These are phyloP conservation scores for Ranitomeya variabilis DNA, from an alignment of 2,113 vertebrate species.

Conservation along the genomic window DNA sequence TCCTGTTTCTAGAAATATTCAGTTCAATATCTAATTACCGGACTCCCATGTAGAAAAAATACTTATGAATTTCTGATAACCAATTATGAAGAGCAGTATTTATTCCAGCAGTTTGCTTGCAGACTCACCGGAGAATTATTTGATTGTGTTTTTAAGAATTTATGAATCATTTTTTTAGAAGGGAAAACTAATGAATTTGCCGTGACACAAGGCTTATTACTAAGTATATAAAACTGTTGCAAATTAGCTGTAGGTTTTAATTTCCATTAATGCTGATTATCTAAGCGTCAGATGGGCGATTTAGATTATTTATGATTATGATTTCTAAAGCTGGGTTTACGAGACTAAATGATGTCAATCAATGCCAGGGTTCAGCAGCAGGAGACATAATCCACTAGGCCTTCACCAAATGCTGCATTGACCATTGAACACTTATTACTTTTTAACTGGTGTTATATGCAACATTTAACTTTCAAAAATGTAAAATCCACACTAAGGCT, in stretches of 20 bases:
- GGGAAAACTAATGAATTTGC: conserved; percentile 2
- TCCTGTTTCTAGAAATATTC: conserved; percentile 22
- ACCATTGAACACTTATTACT: too few species aligned
- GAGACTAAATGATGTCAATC: not conserved
- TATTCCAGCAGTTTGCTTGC: not conserved
- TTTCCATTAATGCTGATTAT: conserved; percentile 10
- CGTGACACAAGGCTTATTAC: not conserved
- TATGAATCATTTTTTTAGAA: not conserved
- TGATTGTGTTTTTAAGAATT: not conserved
- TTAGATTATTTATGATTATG: conserved; percentile 4
- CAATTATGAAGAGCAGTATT: not conserved
- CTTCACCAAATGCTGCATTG: not conserved
- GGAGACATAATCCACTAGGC: not conserved
- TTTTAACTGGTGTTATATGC: too few species aligned
- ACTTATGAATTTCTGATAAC: not conserved
- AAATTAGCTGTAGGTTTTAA: conserved; percentile 7
- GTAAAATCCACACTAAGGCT: too few species aligned
- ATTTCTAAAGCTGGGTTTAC: not conserved
- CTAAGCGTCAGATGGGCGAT: not conserved
- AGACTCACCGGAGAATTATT: not conserved
- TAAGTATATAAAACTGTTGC: not conserved
- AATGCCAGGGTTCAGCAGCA: not conserved
- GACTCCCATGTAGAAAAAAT: not conserved
- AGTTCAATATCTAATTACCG: conserved; percentile 42
- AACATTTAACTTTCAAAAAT: too few species aligned